Conservation (phyloP, 2,888 invertebrate genomes). For the Drosophila emarginata region DNA sequence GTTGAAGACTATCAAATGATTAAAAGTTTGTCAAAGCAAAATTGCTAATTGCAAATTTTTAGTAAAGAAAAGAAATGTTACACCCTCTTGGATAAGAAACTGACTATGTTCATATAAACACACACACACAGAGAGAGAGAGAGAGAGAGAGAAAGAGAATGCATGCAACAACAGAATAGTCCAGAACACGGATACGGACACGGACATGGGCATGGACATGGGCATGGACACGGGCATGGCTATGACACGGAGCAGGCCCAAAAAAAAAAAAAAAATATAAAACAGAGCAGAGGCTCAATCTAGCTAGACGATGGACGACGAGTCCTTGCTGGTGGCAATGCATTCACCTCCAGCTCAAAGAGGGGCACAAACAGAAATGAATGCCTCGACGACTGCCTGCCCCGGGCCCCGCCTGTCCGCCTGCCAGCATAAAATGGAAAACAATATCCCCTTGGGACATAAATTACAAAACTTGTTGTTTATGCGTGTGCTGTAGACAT, state of each 20-base stretch:
- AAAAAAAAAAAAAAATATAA: constrained; percentile 6
- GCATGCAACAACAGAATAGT: constrained; percentile 32
- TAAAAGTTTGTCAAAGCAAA: not conserved
- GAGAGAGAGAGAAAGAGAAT: no score
- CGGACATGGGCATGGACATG: not conserved
- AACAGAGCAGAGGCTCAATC: not conserved
- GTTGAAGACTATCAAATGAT: not conserved
- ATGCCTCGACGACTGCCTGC: not conserved
- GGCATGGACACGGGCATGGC: not conserved
- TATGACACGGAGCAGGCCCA: constrained; percentile 1
- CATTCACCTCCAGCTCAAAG: not conserved
- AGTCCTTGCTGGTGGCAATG: constrained; percentile 12
- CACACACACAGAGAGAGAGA: no score
- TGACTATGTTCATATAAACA: constrained; percentile 10
- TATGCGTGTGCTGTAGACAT: constrained; percentile 56
- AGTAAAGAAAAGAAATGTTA: not conserved
- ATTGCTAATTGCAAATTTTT: not conserved
- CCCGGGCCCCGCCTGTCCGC: no score
- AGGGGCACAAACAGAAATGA: not conserved
- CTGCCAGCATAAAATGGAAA: constrained; percentile 62
- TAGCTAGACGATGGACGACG: constrained; percentile 18
- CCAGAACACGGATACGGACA: not conserved
- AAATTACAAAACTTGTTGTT: constrained; percentile 74
- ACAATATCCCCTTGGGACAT: constrained; percentile 71
- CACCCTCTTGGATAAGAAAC: not conserved